Base-by-base conservation (phyloP, 2,797 vertebrate species). In the Limosa lapponica region DNA sequence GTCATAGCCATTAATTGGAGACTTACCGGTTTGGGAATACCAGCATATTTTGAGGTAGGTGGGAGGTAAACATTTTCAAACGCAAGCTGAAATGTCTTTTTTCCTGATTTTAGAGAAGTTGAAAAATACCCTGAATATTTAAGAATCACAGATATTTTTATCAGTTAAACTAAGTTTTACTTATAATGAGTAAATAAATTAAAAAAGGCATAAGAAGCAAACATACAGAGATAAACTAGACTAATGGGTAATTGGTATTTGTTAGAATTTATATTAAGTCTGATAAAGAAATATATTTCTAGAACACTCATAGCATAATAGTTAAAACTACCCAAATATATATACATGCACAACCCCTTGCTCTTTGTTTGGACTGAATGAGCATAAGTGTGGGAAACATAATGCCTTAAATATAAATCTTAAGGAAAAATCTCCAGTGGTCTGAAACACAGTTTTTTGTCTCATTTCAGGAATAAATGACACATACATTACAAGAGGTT, bases 391-490 rank as follows among this genome's bases (percentile, higher is more conserved):
- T 69, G 10, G 51, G 25, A 94, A 70, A 49, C 3, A 41, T 65
- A 81, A 78, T 54, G 39, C 28, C 51, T 95, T 80, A 84, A 89
- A 91, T 28, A 74, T 20, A 90, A 30, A 78, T 30, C 16, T 28
- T 61, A 78, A 93, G 16, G 22, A 83, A 91, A 93, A 17, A 28
- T 61, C 37, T 75, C 16, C 41, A 55, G n/a, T 64, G 79, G 51
- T 71, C 39, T 71, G 58, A 91, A 84, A 34, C 48, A 67, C 48
- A 86, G 41, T 6, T 77, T 82, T 96, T 95, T 83, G 44, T 52
- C 30, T 90, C 55, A 88, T 87, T 90, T 92, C 62, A 79, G 28
- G 64, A 90, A 79, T 74, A 93, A 93, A 91, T 89, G 32, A 48
- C n/a, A 83, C 48, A 80, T 34, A 32, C 27, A 36, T 87, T 79